Evolutionary conservation across 2,113 vertebrate species (phyloP), one percentile per base, ranked within the genome.

Genomic region (Hypanus sabinus): DNA sequence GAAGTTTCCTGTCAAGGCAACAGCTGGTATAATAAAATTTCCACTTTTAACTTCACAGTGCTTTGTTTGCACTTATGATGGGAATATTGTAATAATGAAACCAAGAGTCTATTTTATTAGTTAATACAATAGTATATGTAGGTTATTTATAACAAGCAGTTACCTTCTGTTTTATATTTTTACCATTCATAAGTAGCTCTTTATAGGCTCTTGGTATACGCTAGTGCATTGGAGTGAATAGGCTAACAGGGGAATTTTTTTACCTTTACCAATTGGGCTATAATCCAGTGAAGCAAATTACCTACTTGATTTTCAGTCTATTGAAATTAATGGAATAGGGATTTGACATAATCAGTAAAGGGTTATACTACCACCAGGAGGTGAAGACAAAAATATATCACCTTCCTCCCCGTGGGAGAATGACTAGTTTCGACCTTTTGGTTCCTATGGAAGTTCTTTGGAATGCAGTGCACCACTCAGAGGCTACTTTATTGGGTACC

Each of bases 1-100:
- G 57, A 68, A n/a, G 57, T 60, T 90, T 90, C 85, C 85, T 90
- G 85, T 68, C 57, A 90, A 90, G 60, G 57, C 85, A 90, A 90
- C 85, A 90, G 85, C 85, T 90, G 85, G 85, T 68, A 68, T 30
- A 88, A 88, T 14, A 88, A 88, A 62, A 88, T 62, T 90, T 14
- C 85, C 60, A 68, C 20, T 33, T 90, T 90, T 90, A 65, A 90
- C 57, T 65, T 65, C 60, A 65, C 85, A 33, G 33, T 33, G 85
- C 33, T 90, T 90, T 33, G 30, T 33, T 88, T 90, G n/a, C 65
- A 18, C 65, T 90, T 90, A 90, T 68, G 85, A 90, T 65, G 85
- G 85, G 30, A 90, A 65, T 14, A 90, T 68, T 90, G 60, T 65
- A 22, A 90, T 65, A 83, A 36, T 73, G 5, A 36, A 79, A 79